Percentiles rank a stretch among this genome's conserved stretches.
Evolutionary conservation across 2,888 invertebrate genomes (phyloP).

Genomic region (Cheilosia grossa): DNA sequence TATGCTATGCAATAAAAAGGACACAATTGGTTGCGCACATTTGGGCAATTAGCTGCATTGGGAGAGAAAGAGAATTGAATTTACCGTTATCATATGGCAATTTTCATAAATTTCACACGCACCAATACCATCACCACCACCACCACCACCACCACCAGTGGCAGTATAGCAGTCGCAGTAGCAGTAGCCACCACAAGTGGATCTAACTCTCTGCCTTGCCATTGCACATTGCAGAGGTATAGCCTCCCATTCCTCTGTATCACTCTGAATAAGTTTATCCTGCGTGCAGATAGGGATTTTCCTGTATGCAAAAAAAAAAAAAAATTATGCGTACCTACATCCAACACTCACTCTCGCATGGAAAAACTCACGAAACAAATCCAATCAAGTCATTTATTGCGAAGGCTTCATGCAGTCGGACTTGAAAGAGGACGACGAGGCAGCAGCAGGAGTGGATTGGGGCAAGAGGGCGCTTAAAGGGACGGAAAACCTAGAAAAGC

Average conservation of each 20-base stretch:
- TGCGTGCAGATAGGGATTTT: conserved; percentile 37
- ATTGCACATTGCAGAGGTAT: conserved; percentile 6
- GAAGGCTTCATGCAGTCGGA: conserved; percentile 32
- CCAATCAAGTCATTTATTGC: conserved; percentile 71
- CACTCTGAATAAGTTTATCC: conserved; percentile 29
- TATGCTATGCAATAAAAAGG: conserved; percentile 59
- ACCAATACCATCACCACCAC: conserved; percentile 59
- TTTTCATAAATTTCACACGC: conserved; percentile 75
- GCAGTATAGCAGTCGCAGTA: conserved; percentile 29
- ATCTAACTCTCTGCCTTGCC: conserved; percentile 61
- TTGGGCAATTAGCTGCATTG: conserved; percentile 72
- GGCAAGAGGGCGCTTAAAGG: too few relatives aligned
- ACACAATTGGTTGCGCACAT: conserved; percentile 74
- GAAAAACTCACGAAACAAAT: conserved; percentile 70
- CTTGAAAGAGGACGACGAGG: background rate
- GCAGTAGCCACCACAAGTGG: conserved; percentile 55
- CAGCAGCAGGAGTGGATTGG: background rate
- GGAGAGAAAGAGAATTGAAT: conserved; percentile 62
- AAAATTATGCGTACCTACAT: conserved; percentile 61
- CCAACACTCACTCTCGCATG: conserved; percentile 46
- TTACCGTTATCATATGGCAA: conserved; percentile 74
- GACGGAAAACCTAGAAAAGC: too few relatives aligned
- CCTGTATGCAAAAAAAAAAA: background rate
- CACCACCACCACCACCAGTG: conserved; percentile 6
- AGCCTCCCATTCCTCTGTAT: conserved; percentile 3